Base-by-base conservation (phyloP, 2,113 vertebrate genomes). In the Ahaetulla prasina region DNA sequence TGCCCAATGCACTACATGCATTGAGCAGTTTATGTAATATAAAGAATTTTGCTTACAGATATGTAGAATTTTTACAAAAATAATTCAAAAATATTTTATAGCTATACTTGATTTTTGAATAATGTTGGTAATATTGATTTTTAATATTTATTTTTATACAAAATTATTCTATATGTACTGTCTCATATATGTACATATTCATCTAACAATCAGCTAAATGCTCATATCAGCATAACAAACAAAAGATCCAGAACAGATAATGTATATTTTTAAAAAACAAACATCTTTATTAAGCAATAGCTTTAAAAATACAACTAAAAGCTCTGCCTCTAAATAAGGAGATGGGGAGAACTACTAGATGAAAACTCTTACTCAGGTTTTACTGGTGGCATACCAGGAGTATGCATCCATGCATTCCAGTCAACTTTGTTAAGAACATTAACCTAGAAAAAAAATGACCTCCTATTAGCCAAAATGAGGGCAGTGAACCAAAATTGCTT, bases 361-460 rank as follows among this genome's bases (percentile, higher is more conserved):
- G 22, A 88, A 7, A 89, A 87, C 14, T 95, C 98, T 98, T 96
- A 99, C 99, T 92, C 96, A 92, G 98, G 98, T 92, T 98, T 98
- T 47, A 98, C 97, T 1, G 99, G 98, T 88, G 99, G 98, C 98
- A 99, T 98, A 88, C 99, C 99, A 53, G 99, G 99, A 35, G 98
- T 97, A 93, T 98, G 96, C 95, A 99, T 98, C 99, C 99, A 99
- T 0, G 96, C 96, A 22, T 98, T 98, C 99, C 99, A 99, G 94
- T 99, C 99, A 90, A 99, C 99, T 96, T 98, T 98, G 95, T 99
- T 97, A 95, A 99, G 98, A 96, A 99, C 6, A 54, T 99, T 98
- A 91, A 97, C 98, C 99, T 99, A 96, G 23, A 88, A 95, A n/a
- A n/a, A 88, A 60, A 80, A 80, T 39, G 35, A 39, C 47, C 30